These are phyloP conservation scores for Coluber constrictor DNA, from an alignment of 2,797 vertebrate genomes.

Conservation along the genomic window DNA sequence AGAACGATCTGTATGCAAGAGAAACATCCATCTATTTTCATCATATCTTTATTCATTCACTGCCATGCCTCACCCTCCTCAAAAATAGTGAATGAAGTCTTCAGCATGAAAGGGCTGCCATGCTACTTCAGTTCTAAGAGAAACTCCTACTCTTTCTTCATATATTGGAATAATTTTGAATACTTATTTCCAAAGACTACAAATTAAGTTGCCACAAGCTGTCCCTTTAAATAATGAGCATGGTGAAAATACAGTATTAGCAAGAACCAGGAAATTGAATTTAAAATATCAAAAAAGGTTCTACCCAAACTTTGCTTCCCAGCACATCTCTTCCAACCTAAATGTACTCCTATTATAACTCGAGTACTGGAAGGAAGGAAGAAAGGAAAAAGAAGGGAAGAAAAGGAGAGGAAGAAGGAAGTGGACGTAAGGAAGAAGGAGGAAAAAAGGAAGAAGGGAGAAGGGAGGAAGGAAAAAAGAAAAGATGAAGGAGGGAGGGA, in stretches of 20 bases:
- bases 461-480: no score
- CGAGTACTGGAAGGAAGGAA: neutral
- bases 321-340: neutral
- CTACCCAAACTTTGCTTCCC: neutral
- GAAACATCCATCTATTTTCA: neutral
- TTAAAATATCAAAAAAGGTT: neutral
- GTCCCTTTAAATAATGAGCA: neutral
- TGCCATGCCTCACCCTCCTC: neutral
- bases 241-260: neutral
- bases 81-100: neutral
- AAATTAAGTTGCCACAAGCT: neutral
- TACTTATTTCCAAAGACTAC: neutral
- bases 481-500: neutral
- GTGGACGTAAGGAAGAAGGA: no score
- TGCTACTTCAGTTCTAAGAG: neutral
- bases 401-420: no score
- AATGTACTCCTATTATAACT: neutral
- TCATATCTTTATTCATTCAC: neutral
- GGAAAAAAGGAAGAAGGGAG: neutral
- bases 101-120: neutral
- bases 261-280: neutral
- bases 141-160: neutral
- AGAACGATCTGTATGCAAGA: neutral
- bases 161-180: neutral
- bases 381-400: neutral